These are phyloP conservation scores for Malaclemys terrapin DNA, from an alignment of 2,113 vertebrate species.

Conservation along the genomic window DNA sequence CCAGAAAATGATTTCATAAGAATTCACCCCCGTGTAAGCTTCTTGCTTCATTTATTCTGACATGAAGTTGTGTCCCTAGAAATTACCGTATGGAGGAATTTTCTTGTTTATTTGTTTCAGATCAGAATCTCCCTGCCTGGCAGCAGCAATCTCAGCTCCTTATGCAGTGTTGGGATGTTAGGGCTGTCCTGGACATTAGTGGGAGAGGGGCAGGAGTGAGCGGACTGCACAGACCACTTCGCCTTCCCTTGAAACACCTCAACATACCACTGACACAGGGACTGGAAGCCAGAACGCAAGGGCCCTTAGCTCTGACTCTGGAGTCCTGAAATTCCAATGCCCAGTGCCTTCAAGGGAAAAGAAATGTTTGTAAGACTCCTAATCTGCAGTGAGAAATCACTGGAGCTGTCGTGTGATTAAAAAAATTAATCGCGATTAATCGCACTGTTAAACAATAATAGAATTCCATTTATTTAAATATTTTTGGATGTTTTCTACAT, in stretches of 20 bases:
- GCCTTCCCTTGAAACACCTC: neutral
- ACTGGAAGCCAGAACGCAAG: neutral
- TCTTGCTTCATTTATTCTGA: neutral
- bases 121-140: neutral
- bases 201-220: no score
- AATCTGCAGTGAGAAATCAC: neutral
- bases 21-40: neutral
- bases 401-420: no score
- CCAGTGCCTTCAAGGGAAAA: neutral
- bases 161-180: no score
- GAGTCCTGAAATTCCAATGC: neutral
- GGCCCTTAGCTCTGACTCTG: no score
- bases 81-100: neutral
- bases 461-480: no score
- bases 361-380: neutral
- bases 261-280: neutral
- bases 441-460: no score
- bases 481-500: no score
- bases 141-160: neutral
- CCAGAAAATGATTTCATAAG: no score
- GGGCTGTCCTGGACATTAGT: neutral
- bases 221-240: neutral
- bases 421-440: no score
- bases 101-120: neutral
- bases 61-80: neutral